These are phyloP conservation scores for Chiloscyllium punctatum DNA, from an alignment of 2,797 vertebrate species.

Conservation along the genomic window DNA sequence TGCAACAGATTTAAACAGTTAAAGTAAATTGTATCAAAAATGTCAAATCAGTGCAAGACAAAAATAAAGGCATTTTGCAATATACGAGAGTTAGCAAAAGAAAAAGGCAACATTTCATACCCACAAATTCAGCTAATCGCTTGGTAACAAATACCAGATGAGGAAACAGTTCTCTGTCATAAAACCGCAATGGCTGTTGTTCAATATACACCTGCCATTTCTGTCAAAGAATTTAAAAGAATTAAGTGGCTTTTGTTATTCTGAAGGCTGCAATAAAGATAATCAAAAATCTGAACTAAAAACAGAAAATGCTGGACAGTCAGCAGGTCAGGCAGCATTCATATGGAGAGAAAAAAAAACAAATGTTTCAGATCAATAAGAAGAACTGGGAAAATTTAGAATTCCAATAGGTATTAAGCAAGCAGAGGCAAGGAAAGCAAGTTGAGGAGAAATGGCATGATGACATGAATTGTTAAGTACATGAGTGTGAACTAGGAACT, in stretches of 20 bases:
- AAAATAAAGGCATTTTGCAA: background rate
- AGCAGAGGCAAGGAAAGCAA: background rate
- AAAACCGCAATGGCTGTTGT: slow-evolving; percentile 20
- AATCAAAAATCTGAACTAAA: background rate
- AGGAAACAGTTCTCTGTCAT: slow-evolving; percentile 29
- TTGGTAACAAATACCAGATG: slow-evolving; percentile 28
- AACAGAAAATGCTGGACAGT: too few species aligned
- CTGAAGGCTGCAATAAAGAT: background rate
- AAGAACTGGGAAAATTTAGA: background rate
- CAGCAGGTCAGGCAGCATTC: too few species aligned
- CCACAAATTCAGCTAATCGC: slow-evolving; percentile 29
- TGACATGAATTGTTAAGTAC: background rate
- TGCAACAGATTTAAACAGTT: background rate
- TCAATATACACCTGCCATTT: slow-evolving; percentile 31
- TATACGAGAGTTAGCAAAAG: background rate
- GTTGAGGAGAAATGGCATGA: background rate
- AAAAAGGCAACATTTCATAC: background rate
- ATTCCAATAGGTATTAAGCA: background rate
- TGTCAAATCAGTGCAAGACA: background rate
- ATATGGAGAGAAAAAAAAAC: too few species aligned
- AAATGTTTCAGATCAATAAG: background rate
- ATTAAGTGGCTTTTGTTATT: background rate
- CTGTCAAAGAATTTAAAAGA: slow-evolving; percentile 10
- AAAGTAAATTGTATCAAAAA: background rate
- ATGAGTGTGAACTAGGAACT: background rate